Evolutionary conservation across 2,888 invertebrate genomes (phyloP).

Genomic region (Brachypalpus laphriformis): DNA sequence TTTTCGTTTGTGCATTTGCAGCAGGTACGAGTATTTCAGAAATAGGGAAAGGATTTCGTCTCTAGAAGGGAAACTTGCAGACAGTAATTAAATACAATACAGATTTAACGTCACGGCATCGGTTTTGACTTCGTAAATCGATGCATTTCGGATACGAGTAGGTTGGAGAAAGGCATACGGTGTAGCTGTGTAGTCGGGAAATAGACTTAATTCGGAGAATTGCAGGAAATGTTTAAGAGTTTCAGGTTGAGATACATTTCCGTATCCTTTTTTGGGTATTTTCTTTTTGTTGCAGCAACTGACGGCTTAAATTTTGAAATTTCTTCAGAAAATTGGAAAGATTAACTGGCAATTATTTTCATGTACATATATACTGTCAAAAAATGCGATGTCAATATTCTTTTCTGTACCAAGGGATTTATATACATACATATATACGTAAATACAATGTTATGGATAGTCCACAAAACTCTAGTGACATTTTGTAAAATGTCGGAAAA

Average conservation of each 20-base stretch:
- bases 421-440: no score
- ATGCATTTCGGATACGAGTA: slow-evolving; percentile 36
- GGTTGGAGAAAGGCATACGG: neutral
- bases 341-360: no score
- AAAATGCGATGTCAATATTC: no score
- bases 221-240: neutral
- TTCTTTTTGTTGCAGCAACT: no score
- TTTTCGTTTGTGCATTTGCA: slow-evolving; percentile 57
- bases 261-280: neutral
- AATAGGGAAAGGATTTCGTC: slow-evolving; percentile 38
- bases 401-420: no score
- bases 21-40: slow-evolving; percentile 19
- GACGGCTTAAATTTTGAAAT: neutral
- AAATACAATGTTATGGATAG: no score
- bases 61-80: slow-evolving; percentile 53
- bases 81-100: slow-evolving; percentile 67
- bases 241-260: neutral
- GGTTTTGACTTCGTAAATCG: slow-evolving; percentile 40
- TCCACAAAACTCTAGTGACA: no score
- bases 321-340: no score
- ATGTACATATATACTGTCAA: no score
- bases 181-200: neutral
- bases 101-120: slow-evolving; percentile 65
- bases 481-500: no score
- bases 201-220: neutral